Base-by-base conservation (phyloP, 2,113 vertebrate genomes). In the Calypte anna region DNA sequence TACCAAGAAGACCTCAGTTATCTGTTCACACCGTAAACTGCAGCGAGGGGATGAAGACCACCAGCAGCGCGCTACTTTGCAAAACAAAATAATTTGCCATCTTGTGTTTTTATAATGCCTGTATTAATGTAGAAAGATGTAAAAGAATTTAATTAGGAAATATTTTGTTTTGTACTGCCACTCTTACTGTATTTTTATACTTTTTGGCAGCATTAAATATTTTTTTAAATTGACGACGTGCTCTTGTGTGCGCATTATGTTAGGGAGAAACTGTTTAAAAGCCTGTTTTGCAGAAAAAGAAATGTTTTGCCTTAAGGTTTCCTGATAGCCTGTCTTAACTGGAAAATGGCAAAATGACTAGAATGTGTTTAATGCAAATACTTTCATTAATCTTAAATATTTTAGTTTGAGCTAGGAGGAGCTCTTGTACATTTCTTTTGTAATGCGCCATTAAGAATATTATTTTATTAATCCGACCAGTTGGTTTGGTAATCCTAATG, bases 131-230 rank as follows among this genome's bases (percentile, higher is more conserved):
- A 98, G 97, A 98, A 96, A 98, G 96, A 94, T 97, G 97, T 97
- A 97, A 98, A 97, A 97, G 93, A 97, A 98, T 96, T 94, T 93
- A 98, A 97, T 97, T 97, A 98, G 97, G 96, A 96, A 96, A 91
- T 97, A 97, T 97, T 98, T 98, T 98, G 97, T 98, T 97, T 97
- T 97, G 96, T 98, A 98, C 97, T 98, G 98, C 98, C 98, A 98
- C 98, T 97, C 97, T 96, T 98, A 98, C 6, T 98, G 98, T 98
- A 98, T 98, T 98, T 98, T 98, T 98, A 97, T 98, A 98, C 97
- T 97, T 95, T 96, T 97, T 97, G 98, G 98, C 98, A 98, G 98
- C 98, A 98, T 98, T 98, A 98, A 98, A 98, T 98, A 98, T 98
- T 98, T 98, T 98, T 98, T 98, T 98, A 97, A 98, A 97, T 93